A percentile compares a stretch with the other conserved stretches of the same genome.
Conservation (phyloP, 1,140 invertebrate genomes). For the Venturia canescens region DNA sequence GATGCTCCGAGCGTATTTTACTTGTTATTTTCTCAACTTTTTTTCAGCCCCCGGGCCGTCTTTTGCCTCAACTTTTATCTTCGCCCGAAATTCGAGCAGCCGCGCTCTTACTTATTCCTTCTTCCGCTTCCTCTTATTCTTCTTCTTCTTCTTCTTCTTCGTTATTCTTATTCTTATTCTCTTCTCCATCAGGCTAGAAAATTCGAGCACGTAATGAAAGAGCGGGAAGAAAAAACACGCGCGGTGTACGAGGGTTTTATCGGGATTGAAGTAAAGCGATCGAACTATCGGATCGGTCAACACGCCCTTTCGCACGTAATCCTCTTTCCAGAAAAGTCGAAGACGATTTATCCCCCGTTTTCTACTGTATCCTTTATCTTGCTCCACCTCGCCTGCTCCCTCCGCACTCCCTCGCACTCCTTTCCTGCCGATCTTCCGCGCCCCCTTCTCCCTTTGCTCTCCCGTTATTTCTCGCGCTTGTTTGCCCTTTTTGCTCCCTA, state of each 20-base stretch:
- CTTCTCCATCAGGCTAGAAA: background rate
- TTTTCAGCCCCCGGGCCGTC: too few relatives aligned
- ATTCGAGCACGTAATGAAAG: conserved; percentile 8
- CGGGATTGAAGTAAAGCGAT: conserved; percentile 11
- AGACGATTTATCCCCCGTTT: conserved; percentile 38
- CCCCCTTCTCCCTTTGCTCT: conserved; percentile 33
- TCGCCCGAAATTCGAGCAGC: too few relatives aligned
- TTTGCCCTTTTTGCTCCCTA: conserved; percentile 53
- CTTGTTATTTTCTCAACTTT: too few relatives aligned
- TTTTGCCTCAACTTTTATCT: too few relatives aligned
- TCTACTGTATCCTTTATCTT: conserved; percentile 1
- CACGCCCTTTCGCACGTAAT: conserved; percentile 30
- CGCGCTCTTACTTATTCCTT: too few relatives aligned
- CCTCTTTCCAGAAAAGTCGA: conserved; percentile 34
- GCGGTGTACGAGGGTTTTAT: background rate
- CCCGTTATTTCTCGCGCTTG: conserved; percentile 52
- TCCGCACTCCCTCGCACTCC: background rate
- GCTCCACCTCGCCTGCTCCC: background rate
- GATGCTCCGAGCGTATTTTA: too few relatives aligned
- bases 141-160: too few relatives aligned
- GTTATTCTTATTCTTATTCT: too few relatives aligned
- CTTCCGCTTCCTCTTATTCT: too few relatives aligned
- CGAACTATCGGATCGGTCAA: conserved; percentile 26
- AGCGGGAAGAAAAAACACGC: background rate
- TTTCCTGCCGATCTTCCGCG: too few relatives aligned